Base-by-base conservation (phyloP, 2,888 invertebrate genomes). In the Syritta pipiens region DNA sequence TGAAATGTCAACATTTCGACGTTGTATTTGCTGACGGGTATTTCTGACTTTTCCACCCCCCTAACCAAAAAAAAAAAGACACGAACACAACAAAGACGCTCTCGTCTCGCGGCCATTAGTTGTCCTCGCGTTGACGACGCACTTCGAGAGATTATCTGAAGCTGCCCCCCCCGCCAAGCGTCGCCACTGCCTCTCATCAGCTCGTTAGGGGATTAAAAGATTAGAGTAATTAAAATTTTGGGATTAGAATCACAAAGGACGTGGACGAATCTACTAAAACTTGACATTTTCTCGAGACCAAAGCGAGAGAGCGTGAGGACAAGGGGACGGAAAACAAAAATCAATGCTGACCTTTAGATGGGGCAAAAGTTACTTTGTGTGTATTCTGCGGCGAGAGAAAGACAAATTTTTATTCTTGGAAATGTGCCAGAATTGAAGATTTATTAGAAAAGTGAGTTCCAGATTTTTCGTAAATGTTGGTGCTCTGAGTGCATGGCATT, bases 1-100 rank as follows among this genome's bases (percentile, higher is more conserved):
- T 60, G 67, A 68, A 74, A 68, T 74, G 74, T 68, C 74, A 74
- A 74, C 60, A 74, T 53, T 74, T 46, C 17, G 51, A 51, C 37
- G 35, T 60, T 44, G 44, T 49, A 22, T 12, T 51, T 49, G 26
- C 26, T 35, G 65, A 46, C 35, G 44, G 44, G 4, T 48, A 7
- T 12, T 12, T 20, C 12, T 24, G 12, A 48, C 24, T 48, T 24
- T 12, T 32, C 19, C 7, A 32, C 37, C 19, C 28, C n/a, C 17
- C n/a, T n/a, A n/a, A n/a, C n/a, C n/a, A n/a, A n/a, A n/a, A n/a
- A n/a, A n/a, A n/a, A n/a, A n/a, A n/a, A n/a, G 10, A 9, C 9
- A 10, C 9, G 6, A 2, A 17, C 17, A 0, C 9, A 5, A 5
- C 7, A 9, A 9, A 17, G 5, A 9, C 37, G 4, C 17, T 17